phyloP scores from a whole-genome alignment of 1,140 invertebrate species.

The Andricus grossulariae region DNA sequence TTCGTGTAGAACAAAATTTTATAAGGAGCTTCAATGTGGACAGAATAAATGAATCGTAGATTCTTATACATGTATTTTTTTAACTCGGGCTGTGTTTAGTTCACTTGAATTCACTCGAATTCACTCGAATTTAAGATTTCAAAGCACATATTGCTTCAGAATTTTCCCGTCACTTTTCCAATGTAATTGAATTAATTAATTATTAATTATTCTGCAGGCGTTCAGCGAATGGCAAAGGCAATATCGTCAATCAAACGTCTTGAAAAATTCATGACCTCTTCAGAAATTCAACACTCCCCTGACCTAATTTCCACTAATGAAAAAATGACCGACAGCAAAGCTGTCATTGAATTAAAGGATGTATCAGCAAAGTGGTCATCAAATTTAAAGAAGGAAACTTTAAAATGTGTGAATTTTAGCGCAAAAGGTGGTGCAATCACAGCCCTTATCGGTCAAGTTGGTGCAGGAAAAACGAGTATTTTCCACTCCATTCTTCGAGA shows the following conservation, averaged over 20 bases:
- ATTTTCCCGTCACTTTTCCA: constrained; percentile 5
- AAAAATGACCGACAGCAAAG: constrained; percentile 7
- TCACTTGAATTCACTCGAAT: no score
- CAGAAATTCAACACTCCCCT: constrained; percentile 74
- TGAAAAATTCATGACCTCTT: constrained; percentile 83
- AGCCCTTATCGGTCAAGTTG: constrained; percentile 89
- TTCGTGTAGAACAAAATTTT: no score
- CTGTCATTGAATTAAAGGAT: constrained; percentile 63
- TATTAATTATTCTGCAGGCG: constrained; percentile 44
- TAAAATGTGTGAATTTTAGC: constrained; percentile 80
- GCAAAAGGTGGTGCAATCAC: constrained; percentile 82
- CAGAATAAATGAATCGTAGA: no score
- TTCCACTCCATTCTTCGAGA: constrained; percentile 90
- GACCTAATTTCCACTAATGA: constrained; percentile 21
- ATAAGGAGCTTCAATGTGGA: no score
- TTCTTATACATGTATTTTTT: no score
- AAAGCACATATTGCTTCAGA: neutral
- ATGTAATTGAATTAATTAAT: constrained; percentile 10
- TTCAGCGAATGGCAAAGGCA: constrained; percentile 50
- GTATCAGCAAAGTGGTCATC: constrained; percentile 80
- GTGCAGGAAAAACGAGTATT: constrained; percentile 89
- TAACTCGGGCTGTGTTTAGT: no score
- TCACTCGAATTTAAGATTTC: no score
- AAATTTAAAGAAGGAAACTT: constrained; percentile 75
- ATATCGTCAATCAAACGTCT: constrained; percentile 81